Evolutionary conservation across 2,113 vertebrate species (phyloP).

Genomic region (Melanerpes formicivorus): DNA sequence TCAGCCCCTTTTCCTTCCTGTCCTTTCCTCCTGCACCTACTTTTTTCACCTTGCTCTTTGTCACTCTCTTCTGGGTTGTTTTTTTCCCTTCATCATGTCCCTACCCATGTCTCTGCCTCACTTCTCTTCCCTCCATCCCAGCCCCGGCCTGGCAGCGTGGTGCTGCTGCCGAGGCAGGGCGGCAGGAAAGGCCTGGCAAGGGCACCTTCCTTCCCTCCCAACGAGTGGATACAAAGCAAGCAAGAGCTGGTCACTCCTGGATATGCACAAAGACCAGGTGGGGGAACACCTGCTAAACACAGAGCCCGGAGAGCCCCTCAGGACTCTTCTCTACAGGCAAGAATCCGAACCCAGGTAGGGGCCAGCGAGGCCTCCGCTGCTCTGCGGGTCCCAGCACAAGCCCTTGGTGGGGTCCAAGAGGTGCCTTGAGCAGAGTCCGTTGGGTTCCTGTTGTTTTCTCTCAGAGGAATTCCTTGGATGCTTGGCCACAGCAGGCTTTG

Average conservation of each 20-base stretch:
- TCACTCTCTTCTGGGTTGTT: not conserved
- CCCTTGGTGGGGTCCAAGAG: not conserved
- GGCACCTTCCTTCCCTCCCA: not conserved
- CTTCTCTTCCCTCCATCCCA: not conserved
- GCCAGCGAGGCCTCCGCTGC: not conserved
- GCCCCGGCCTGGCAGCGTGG: not conserved
- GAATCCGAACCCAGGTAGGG: conserved; percentile 15
- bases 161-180: not conserved
- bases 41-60: not conserved
- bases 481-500: conserved; percentile 31
- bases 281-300: conserved; percentile 19
- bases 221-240: conserved; percentile 31
- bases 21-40: not conserved
- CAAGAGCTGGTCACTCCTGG: conserved; percentile 45
- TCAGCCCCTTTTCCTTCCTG: not conserved
- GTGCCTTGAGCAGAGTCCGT: not conserved
- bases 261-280: conserved; percentile 52
- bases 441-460: too few relatives aligned
- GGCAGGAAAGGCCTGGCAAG: not conserved
- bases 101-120: not conserved
- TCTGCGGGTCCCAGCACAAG: not conserved
- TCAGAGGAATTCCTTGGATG: conserved; percentile 26
- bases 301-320: not conserved
- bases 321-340: conserved; percentile 11
- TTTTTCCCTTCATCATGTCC: not conserved